Base-by-base conservation (phyloP, 2,888 invertebrate genomes). In the Rhingia campestris region DNA sequence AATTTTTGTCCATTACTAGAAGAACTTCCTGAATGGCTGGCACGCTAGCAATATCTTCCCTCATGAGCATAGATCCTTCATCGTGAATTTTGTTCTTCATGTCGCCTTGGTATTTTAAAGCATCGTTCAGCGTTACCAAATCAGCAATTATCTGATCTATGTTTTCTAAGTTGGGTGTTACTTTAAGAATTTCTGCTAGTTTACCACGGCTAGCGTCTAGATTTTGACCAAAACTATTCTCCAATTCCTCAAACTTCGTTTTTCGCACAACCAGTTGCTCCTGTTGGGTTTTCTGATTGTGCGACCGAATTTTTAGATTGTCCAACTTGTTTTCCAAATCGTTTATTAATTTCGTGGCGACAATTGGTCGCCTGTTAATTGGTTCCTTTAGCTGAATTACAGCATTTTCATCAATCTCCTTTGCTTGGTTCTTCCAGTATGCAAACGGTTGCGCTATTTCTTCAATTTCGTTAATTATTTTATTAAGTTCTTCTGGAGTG, bases 31-130 rank as follows among this genome's bases (percentile, higher is more conserved):
- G 97, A 79, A 97, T 95, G 0, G 94, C 94, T 0, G 95, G 94
- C 91, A 96, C 95, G 87, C 96, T 96, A 64, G 94, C 93, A 88
- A 96, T 95, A 91, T 98, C 95, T 92, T 96, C 95, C 88, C 95
- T 94, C 94, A 97, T 94, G 86, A 97, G 91, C 87, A 95, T 93
- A 69, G 95, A 92, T 0, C 96, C 97, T 92, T 96, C 95, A 88
- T 95, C 94, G 87, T 95, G 94, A n/a, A 97, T 92, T 86, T 94
- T 94, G 86, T 95, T 94, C 88, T 95, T 95, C 0, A 95, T 91
- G 4, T 93, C 91, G 0, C 88, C 86, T 93, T 94, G 94, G 12
- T 93, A 92, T 87, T 94, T 93, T 5, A 94, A 88, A 7, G 93
- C 93, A 39, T 92, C 89, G 89, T 94, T 92, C 90, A 94, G 88